These are phyloP conservation scores for Cybosia mesomella DNA, from an alignment of 2,888 invertebrate genomes.

Conservation along the genomic window DNA sequence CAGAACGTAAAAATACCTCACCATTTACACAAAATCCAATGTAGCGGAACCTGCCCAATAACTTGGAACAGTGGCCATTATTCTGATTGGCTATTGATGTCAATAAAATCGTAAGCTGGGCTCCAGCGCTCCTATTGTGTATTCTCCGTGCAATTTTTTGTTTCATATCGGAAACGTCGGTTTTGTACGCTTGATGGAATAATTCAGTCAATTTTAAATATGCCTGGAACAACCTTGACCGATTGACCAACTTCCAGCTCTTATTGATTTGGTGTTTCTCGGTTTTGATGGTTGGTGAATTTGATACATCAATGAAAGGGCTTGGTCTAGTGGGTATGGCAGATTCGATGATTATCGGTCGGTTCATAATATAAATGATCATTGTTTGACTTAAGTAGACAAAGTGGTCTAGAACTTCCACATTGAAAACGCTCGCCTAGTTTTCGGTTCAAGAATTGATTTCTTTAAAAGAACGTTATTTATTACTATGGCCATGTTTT, in stretches of 20 bases:
- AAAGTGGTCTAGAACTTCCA: too few relatives aligned
- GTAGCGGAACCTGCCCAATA: conserved; percentile 43
- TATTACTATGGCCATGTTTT: too few relatives aligned
- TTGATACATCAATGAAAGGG: conserved; percentile 14
- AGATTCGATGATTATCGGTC: conserved; percentile 10
- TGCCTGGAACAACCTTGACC: conserved; percentile 25
- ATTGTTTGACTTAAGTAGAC: background rate
- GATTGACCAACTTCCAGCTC: conserved; percentile 18
- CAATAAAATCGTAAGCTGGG: conserved; percentile 42
- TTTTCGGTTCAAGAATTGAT: too few relatives aligned
- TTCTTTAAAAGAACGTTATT: too few relatives aligned
- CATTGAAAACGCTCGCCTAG: too few relatives aligned
- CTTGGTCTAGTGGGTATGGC: conserved; percentile 13
- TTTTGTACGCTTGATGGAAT: conserved; percentile 30
- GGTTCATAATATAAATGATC: conserved; percentile 4
- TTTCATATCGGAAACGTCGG: conserved; percentile 31
- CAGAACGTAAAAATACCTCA: conserved; percentile 10
- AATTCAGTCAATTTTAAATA: conserved; percentile 25
- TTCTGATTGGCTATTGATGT: conserved; percentile 46
- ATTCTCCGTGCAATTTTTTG: conserved; percentile 31
- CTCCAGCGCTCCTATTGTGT: conserved; percentile 47
- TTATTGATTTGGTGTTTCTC: conserved; percentile 10
- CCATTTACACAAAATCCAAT: conserved; percentile 32
- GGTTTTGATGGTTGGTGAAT: background rate
- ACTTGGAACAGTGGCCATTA: conserved; percentile 42